Base-by-base conservation (phyloP, 2,113 vertebrate species). In the Thalassoma bifasciatum region DNA sequence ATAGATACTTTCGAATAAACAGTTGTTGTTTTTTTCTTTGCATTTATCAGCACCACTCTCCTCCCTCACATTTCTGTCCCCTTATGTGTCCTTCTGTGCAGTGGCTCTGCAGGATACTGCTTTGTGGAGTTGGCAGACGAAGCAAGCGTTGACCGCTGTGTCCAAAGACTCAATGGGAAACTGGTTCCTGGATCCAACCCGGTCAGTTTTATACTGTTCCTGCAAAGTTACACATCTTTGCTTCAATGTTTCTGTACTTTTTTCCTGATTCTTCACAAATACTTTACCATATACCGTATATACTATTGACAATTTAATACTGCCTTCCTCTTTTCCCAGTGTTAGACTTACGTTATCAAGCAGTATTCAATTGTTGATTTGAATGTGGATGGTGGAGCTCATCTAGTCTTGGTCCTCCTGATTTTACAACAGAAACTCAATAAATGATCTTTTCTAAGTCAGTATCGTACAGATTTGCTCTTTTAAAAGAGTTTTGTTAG, bases 121-220 rank as follows among this genome's bases (percentile, higher is more conserved):
- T 95, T 95, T 86, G 94, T 95, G 85, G 94, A 95, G 87, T 75
- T 95, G 75, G 88, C 94, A 61, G 94, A 95, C 59, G 94, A 95
- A 82, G 91, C 90, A 21, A 94, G 94, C 21, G 94, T 95, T 24
- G 94, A 95, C 71, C 93, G 94, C 17, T 95, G 93, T 57, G 93
- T 95, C 51, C 93, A 94, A 73, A 88, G 89, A 53, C 93, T 95
- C 19, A 95, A 95, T 17, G 94, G 94, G 58, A 95, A 95, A 82
- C 88, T 94, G 49, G 92, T 95, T 44, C 94, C 94, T 49, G 94
- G 91, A 83, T 95, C 94, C 46, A 95, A 95, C 87, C 94, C 94
- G 86, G 94, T 95, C 51, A 92, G 94, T 91, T 26, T 8, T 57
- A 22, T 30, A 10, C 8, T 65, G 6, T 68, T 51, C 62, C 73